Conservation (phyloP, 2,113 vertebrate genomes). For the Neomonachus schauinslandi region DNA sequence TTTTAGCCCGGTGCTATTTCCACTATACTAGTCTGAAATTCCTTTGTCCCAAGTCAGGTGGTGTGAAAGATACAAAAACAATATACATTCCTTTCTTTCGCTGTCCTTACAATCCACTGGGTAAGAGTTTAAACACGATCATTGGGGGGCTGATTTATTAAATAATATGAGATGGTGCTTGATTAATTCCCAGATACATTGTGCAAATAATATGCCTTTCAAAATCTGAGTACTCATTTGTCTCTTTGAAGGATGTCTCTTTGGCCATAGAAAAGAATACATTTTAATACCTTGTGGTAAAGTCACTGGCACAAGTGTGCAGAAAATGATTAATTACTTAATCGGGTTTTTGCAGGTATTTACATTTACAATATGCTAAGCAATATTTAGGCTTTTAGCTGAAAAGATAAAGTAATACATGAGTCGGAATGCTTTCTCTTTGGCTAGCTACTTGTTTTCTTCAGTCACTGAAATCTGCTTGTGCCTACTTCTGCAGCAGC, state of each 20-base stretch:
- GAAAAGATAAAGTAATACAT: background rate
- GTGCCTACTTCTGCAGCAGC: background rate
- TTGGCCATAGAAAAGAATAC: background rate
- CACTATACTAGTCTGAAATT: background rate
- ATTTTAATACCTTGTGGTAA: background rate
- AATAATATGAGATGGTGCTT: background rate
- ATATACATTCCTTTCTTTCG: background rate
- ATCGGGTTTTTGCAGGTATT: background rate
- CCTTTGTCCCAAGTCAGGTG: background rate
- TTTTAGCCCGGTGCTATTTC: background rate
- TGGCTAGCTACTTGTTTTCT: background rate
- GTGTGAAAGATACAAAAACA: background rate
- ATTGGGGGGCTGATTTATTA: background rate
- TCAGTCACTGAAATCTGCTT: background rate
- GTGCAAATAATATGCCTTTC: background rate
- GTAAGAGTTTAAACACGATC: background rate
- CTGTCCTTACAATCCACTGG: background rate
- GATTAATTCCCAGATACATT: background rate
- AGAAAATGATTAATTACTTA: conserved; percentile 1
- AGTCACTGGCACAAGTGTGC: background rate
- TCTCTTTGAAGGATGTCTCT: background rate
- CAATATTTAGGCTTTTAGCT: conserved; percentile 29
- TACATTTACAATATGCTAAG: background rate
- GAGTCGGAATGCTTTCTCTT: background rate
- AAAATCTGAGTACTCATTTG: background rate